Evolutionary conservation across 2,113 vertebrate genomes (phyloP).

Genomic region (Sylvietta virens): DNA sequence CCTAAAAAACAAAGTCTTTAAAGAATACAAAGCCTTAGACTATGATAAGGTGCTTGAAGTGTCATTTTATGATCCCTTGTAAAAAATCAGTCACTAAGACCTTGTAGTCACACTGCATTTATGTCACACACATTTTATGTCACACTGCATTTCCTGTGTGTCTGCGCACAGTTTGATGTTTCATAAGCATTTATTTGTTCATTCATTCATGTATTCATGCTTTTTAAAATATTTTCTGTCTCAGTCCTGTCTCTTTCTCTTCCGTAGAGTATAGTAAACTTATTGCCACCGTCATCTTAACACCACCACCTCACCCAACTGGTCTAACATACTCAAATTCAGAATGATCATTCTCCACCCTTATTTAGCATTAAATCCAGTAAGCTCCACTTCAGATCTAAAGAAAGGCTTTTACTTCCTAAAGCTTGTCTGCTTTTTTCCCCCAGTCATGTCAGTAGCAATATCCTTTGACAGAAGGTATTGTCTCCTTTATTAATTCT

Average conservation of each 20-base stretch:
- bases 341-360: not conserved
- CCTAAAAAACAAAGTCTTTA: not conserved
- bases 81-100: not conserved
- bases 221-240: not conserved
- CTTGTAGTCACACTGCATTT: not conserved
- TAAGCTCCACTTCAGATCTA: not conserved
- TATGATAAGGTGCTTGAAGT: not conserved
- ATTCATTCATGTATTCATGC: not conserved
- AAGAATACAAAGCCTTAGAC: not conserved
- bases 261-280: rapidly evolving
- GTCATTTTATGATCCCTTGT: not conserved
- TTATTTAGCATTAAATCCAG: not conserved
- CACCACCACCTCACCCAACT: not conserved
- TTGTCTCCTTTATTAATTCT: not conserved
- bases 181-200: not conserved
- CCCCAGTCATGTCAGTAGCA: not conserved
- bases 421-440: not conserved
- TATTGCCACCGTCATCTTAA: not conserved
- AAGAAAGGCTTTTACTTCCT: not conserved
- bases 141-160: not conserved
- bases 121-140: not conserved
- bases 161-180: not conserved
- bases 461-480: not conserved
- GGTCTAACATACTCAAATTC: not conserved
- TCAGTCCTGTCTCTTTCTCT: not conserved